A percentile compares a stretch with the other conserved stretches of the same genome.
Evolutionary conservation across 1,140 invertebrate genomes (phyloP).

Genomic region (Caenorhabditis remanei): DNA sequence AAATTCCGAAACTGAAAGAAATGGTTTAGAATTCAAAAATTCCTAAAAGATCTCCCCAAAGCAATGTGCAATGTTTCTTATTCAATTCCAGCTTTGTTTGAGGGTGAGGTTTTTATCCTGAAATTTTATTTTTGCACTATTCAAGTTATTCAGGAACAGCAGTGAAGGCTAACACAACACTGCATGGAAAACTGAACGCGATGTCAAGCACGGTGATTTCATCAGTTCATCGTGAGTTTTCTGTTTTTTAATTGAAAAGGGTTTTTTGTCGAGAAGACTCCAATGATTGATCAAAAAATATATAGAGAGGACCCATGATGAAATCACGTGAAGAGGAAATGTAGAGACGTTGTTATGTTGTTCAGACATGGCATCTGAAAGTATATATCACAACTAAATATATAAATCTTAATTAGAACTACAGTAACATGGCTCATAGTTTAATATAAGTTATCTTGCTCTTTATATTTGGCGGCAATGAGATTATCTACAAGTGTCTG

Average conservation of each 20-base stretch:
- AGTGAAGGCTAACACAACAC: slow-evolving; percentile 9
- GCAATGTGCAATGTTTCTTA: slow-evolving; percentile 32
- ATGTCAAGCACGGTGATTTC: slow-evolving; percentile 23
- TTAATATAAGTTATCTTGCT: too few species aligned
- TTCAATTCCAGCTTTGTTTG: slow-evolving; percentile 9
- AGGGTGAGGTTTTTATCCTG: neutral
- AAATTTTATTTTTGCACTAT: neutral
- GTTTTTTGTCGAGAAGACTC: neutral
- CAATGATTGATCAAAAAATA: neutral
- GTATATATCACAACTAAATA: too few species aligned
- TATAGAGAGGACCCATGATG: too few species aligned
- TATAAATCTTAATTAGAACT: too few species aligned
- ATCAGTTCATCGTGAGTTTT: slow-evolving; percentile 37
- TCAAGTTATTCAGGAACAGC: neutral
- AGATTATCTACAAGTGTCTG: too few species aligned
- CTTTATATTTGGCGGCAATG: too few species aligned
- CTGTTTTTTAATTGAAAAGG: neutral
- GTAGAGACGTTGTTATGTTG: too few species aligned
- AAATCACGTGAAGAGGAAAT: neutral
- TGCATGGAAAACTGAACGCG: slow-evolving; percentile 19
- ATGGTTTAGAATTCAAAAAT: neutral
- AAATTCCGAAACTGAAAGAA: neutral
- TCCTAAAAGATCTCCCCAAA: slow-evolving; percentile 16
- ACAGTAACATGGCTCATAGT: too few species aligned
- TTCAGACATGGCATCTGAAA: too few species aligned